phyloP scores from a whole-genome alignment of 2,113 vertebrate species.

The Podilymbus podiceps region DNA sequence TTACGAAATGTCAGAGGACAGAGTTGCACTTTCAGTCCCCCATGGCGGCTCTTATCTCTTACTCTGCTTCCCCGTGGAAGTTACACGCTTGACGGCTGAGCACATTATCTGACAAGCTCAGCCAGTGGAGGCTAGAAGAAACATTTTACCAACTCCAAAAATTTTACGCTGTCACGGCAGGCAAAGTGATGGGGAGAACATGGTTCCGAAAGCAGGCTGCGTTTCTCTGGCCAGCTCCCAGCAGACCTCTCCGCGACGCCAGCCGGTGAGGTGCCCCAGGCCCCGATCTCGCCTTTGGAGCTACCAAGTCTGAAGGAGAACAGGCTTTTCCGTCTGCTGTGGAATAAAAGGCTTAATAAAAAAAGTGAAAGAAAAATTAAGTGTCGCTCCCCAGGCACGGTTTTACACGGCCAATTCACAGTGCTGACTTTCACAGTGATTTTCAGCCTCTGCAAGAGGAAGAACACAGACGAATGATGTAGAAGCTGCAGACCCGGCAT shows the following conservation, averaged over 20 bases:
- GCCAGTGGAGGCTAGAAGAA: background rate
- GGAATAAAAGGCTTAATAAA: background rate
- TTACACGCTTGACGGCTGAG: background rate
- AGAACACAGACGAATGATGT: background rate
- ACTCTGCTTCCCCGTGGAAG: background rate
- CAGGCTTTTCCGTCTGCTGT: accelerated
- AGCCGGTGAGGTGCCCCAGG: background rate
- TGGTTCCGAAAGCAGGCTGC: background rate
- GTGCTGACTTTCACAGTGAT: background rate
- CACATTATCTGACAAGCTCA: background rate
- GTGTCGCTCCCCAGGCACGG: background rate
- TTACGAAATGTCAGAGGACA: background rate
- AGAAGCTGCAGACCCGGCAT: background rate
- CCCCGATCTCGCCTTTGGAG: background rate
- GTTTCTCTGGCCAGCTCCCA: background rate
- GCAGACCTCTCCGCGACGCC: background rate
- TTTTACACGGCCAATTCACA: background rate
- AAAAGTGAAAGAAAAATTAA: background rate
- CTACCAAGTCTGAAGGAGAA: background rate
- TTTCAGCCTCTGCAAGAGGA: background rate
- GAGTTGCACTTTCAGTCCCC: background rate
- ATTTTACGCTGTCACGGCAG: background rate
- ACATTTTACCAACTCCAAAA: background rate
- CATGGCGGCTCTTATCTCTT: background rate
- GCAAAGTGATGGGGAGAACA: background rate